phyloP scores from a whole-genome alignment of 2,113 vertebrate genomes.

The Otocyon megalotis region DNA sequence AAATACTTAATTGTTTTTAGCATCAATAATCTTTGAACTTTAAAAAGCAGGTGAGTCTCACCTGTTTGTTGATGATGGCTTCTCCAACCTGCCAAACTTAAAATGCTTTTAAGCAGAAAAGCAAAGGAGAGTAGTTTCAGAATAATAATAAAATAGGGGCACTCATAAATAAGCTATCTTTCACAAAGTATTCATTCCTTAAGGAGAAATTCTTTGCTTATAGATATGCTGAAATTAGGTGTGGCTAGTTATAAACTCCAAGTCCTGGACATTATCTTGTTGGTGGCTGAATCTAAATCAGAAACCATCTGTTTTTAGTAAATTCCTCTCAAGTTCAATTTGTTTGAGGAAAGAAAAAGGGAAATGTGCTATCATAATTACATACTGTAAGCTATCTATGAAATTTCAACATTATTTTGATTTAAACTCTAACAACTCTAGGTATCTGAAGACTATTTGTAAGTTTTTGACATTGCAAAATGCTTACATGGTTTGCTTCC shows the following conservation, averaged over 20 bases:
- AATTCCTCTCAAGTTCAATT: constrained; percentile 8
- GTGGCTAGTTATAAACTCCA: neutral
- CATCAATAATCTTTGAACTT: constrained; percentile 41
- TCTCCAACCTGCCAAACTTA: constrained; percentile 4
- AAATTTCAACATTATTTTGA: neutral
- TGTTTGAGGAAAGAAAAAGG: neutral
- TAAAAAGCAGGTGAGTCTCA: constrained; percentile 25
- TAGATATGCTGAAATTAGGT: neutral
- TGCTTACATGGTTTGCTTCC: neutral
- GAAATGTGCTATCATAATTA: neutral
- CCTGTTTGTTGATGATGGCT: neutral
- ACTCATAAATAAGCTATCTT: constrained; percentile 6
- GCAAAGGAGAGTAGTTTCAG: constrained; percentile 18
- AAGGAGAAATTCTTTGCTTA: neutral
- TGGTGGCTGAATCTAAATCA: neutral
- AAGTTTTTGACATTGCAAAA: constrained; percentile 23
- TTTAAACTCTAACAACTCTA: constrained; percentile 17
- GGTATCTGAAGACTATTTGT: neutral
- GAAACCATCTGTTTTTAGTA: neutral
- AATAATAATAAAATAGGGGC: neutral
- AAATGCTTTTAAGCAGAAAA: neutral
- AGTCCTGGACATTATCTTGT: neutral
- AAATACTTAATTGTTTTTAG: constrained; percentile 14
- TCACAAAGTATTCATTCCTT: constrained; percentile 34
- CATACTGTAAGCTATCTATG: neutral